Evolutionary conservation across 2,888 invertebrate genomes (phyloP).

Genomic region (Agapetus fuscipes): DNA sequence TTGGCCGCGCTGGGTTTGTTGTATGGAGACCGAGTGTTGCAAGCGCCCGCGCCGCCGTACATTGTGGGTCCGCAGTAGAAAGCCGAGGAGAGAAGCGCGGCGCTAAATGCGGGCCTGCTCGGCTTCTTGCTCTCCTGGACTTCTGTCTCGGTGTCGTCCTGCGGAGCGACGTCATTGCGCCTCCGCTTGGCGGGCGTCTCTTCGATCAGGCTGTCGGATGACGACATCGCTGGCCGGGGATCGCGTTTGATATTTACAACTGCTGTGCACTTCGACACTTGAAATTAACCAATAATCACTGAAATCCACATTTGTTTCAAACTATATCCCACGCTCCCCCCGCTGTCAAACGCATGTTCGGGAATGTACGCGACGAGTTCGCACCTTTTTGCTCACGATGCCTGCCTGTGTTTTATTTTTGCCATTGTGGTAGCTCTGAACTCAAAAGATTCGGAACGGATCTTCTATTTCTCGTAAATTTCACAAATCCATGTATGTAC

Average conservation of each 20-base stretch:
- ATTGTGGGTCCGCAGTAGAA: conserved; percentile 50
- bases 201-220: conserved; percentile 10
- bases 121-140: conserved; percentile 2
- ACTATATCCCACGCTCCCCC: conserved; percentile 17
- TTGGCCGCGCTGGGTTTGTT: conserved; percentile 7
- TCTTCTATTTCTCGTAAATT: too few species aligned
- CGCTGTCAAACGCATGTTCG: conserved; percentile 18
- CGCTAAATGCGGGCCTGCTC: conserved; percentile 17
- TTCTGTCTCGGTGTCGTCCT: background rate
- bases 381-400: too few species aligned
- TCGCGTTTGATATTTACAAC: conserved; percentile 1
- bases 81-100: conserved; percentile 32
- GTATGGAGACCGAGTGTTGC: conserved; percentile 7
- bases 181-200: conserved; percentile 10
- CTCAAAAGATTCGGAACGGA: too few species aligned
- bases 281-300: conserved; percentile 9
- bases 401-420: too few species aligned
- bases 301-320: conserved; percentile 13
- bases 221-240: conserved; percentile 12
- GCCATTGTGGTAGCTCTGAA: too few species aligned
- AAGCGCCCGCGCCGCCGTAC: conserved; percentile 48
- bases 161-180: conserved; percentile 10
- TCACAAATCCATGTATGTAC: too few species aligned
- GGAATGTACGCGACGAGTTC: conserved; percentile 9
- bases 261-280: background rate